These are phyloP conservation scores for Rhagium mordax DNA, from an alignment of 2,888 invertebrate species.

Conservation along the genomic window DNA sequence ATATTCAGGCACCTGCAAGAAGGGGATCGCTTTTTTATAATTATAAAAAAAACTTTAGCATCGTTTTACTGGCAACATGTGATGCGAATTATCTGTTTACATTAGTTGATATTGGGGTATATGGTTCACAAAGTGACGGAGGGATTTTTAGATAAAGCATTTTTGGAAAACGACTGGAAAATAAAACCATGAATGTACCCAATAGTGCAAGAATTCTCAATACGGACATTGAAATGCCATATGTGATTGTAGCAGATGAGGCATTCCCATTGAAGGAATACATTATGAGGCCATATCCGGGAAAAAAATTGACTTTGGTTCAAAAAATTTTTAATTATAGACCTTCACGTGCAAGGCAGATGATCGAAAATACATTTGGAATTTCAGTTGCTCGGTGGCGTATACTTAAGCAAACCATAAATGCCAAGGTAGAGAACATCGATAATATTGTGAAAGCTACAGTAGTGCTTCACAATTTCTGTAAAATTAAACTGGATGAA, in stretches of 20 bases:
- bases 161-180: background rate
- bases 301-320: conserved; percentile 35
- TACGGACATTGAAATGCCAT: conserved; percentile 37
- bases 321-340: conserved; percentile 54
- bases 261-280: conserved; percentile 49
- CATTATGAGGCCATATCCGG: conserved; percentile 54
- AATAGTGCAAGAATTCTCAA: background rate
- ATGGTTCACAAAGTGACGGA: conserved; percentile 1
- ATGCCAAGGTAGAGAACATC: conserved; percentile 51
- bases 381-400: conserved; percentile 50
- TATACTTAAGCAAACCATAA: conserved; percentile 48
- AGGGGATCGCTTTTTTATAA: conserved; percentile 9
- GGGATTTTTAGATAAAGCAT: background rate
- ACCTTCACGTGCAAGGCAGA: conserved; percentile 48
- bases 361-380: conserved; percentile 56
- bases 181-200: background rate
- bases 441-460: conserved; percentile 51
- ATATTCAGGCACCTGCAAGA: conserved; percentile 1
- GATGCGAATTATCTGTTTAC: conserved; percentile 8
- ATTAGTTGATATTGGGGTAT: conserved; percentile 7
- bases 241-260: conserved; percentile 51
- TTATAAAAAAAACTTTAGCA: conserved; percentile 32
- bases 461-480: conserved; percentile 36
- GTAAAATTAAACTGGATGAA: background rate
- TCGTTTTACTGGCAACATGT: conserved; percentile 17